phyloP scores from a whole-genome alignment of 2,113 vertebrate species.

The Scophthalmus maximus region DNA sequence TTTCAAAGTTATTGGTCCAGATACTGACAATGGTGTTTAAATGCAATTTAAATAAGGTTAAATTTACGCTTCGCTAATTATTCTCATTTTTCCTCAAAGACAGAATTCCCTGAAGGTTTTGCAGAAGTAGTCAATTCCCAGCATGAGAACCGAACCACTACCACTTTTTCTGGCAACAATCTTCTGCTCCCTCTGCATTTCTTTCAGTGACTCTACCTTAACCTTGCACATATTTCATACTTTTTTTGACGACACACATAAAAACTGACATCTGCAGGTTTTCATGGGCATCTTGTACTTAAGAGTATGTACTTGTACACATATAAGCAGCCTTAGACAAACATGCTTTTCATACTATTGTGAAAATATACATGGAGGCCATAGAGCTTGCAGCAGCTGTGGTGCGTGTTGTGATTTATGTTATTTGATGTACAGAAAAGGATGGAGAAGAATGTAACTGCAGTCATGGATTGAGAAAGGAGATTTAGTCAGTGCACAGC shows the following conservation, averaged over 20 bases:
- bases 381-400: background rate
- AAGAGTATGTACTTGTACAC: background rate
- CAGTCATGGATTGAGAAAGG: background rate
- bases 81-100: no score
- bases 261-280: background rate
- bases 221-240: no score
- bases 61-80: no score
- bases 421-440: no score
- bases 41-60: no score
- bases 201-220: no score
- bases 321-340: background rate
- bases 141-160: no score
- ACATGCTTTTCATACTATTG: background rate
- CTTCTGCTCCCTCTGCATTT: background rate
- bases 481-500: no score
- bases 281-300: background rate
- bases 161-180: background rate
- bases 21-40: no score
- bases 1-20: no score
- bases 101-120: no score
- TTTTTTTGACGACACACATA: background rate
- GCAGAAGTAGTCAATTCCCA: no score
- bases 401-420: background rate
- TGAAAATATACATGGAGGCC: background rate
- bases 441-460: background rate